Conservation (phyloP, 2,113 vertebrate species). For the Rattus rattus region DNA sequence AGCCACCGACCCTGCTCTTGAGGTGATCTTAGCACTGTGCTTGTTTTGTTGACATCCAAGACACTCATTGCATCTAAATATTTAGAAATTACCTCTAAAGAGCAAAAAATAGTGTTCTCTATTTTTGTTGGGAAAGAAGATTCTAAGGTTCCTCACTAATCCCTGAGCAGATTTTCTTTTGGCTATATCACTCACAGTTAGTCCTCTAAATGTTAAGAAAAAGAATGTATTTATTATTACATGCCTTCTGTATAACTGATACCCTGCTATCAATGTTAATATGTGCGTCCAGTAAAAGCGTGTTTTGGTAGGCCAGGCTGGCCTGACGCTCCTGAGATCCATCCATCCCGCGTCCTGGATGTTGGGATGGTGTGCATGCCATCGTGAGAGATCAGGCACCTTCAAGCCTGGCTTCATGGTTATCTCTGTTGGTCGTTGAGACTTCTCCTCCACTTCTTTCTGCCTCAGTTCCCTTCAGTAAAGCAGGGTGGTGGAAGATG, state of each 20-base stretch:
- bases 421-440: not conserved
- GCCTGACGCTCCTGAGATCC: not conserved
- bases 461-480: not conserved
- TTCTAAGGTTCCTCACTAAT: not conserved
- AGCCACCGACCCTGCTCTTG: not conserved
- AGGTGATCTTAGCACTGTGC: not conserved
- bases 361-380: not conserved
- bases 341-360: not conserved
- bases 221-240: not conserved
- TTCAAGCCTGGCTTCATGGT: not conserved
- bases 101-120: not conserved
- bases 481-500: not conserved
- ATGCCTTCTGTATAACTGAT: not conserved
- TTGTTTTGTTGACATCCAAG: conserved; percentile 13
- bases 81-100: conserved; percentile 42
- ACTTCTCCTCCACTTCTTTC: not conserved
- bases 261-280: not conserved
- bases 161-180: conserved; percentile 1
- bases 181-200: not conserved
- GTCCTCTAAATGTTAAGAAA: not conserved
- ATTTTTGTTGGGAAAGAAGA: conserved; percentile 38
- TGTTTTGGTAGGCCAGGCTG: not conserved
- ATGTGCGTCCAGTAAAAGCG: not conserved
- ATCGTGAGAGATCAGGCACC: not conserved
- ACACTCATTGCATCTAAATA: conserved; percentile 15